These are phyloP conservation scores for Hippocampus comes DNA, from an alignment of 2,113 vertebrate genomes.

Conservation along the genomic window DNA sequence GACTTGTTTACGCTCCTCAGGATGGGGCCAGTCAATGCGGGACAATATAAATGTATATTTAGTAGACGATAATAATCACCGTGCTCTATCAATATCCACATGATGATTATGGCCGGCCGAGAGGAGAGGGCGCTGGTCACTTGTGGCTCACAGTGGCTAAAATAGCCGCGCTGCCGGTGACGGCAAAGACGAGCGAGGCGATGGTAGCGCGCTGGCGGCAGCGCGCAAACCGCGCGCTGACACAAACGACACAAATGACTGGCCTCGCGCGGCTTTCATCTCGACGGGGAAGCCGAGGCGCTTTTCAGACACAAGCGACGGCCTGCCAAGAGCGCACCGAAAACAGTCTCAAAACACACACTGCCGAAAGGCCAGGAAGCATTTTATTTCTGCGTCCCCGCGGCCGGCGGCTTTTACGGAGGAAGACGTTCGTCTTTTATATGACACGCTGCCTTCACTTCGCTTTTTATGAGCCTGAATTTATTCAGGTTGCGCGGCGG, in stretches of 20 bases:
- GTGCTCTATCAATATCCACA: constrained; percentile 67
- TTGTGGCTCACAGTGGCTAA: constrained; percentile 69
- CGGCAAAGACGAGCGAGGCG: constrained; percentile 53
- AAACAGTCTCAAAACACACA: constrained; percentile 34
- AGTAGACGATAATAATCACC: constrained; percentile 65
- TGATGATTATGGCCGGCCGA: constrained; percentile 61
- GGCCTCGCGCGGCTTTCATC: constrained; percentile 65
- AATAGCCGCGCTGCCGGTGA: constrained; percentile 59
- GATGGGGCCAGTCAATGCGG: constrained; percentile 43
- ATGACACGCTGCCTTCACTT: not conserved
- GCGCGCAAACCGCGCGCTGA: constrained; percentile 62
- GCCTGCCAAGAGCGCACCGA: not conserved
- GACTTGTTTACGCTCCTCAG: constrained; percentile 47
- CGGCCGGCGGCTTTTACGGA: constrained; percentile 18
- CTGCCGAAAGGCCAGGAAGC: constrained; percentile 56
- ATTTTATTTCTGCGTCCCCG: constrained; percentile 50
- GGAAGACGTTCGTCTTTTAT: constrained; percentile 27
- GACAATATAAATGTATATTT: constrained; percentile 56
- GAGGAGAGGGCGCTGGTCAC: constrained; percentile 66
- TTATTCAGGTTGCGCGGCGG: not conserved
- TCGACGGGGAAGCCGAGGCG: constrained; percentile 55
- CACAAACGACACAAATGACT: constrained; percentile 71
- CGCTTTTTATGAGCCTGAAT: not conserved
- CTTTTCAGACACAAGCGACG: constrained; percentile 51
- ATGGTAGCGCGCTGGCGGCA: constrained; percentile 54